These are phyloP conservation scores for Drosophila malerkotliana DNA, from an alignment of 1,140 invertebrate genomes.

Conservation along the genomic window DNA sequence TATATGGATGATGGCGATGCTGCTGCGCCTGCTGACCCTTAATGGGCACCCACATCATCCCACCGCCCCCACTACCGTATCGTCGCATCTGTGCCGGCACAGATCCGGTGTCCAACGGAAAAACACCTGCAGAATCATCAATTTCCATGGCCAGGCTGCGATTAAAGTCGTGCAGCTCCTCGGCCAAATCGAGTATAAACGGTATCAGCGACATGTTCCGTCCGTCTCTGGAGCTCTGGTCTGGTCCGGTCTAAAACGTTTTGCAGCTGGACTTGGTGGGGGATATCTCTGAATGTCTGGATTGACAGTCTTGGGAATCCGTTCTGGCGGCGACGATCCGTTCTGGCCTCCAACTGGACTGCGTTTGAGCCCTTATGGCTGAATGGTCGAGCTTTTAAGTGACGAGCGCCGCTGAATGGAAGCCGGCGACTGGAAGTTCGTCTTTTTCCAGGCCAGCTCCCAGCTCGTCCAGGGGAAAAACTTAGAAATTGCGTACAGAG, in stretches of 20 bases:
- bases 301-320: background rate
- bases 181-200: slow-evolving; percentile 80
- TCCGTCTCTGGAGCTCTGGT: background rate
- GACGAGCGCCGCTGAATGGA: slow-evolving; percentile 83
- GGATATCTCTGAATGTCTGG: background rate
- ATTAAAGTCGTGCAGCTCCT: slow-evolving; percentile 78
- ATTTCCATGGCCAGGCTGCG: slow-evolving; percentile 75
- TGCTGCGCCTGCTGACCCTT: slow-evolving; percentile 50
- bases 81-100: slow-evolving; percentile 49
- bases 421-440: slow-evolving; percentile 56
- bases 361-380: slow-evolving; percentile 78
- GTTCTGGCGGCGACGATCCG: slow-evolving; percentile 65
- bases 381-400: slow-evolving; percentile 79
- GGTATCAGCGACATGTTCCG: slow-evolving; percentile 76
- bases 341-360: slow-evolving; percentile 78
- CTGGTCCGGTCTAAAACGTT: background rate
- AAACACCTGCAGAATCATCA: slow-evolving; percentile 71
- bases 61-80: slow-evolving; percentile 35
- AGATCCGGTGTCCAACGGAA: slow-evolving; percentile 57
- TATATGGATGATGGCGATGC: slow-evolving; percentile 78
- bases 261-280: background rate
- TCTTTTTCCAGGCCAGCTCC: slow-evolving; percentile 34
- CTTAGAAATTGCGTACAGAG: slow-evolving; percentile 15
- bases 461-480: slow-evolving; percentile 16
- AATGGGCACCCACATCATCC: slow-evolving; percentile 69